Evolutionary conservation across 2,888 invertebrate genomes (phyloP).

Genomic region (Pardosa pseudoannulata): DNA sequence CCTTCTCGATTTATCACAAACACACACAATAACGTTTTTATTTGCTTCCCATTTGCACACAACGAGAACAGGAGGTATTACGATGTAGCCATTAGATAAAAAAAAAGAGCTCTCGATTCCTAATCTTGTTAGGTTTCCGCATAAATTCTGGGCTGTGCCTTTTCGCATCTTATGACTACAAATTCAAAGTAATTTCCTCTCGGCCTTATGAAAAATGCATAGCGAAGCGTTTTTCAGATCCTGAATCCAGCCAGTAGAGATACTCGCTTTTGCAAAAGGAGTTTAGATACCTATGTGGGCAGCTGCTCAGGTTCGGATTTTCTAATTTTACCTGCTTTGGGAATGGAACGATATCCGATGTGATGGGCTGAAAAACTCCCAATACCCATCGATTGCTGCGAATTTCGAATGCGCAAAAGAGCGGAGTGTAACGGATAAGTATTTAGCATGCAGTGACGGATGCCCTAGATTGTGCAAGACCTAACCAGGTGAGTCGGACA

Average conservation of each 20-base stretch:
- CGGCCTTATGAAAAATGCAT: constrained; percentile 71
- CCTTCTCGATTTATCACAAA: constrained; percentile 55
- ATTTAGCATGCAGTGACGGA: not conserved
- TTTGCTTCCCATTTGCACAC: constrained; percentile 58
- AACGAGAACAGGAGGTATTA: constrained; percentile 19
- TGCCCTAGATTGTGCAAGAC: not conserved
- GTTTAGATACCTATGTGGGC: not conserved
- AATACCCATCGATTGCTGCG: not conserved
- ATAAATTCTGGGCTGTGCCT: constrained; percentile 60
- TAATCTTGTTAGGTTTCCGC: constrained; percentile 70
- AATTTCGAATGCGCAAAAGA: not conserved
- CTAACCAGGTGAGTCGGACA: not conserved
- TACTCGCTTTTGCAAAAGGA: not conserved
- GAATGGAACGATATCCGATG: too few relatives aligned
- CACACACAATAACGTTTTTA: constrained; percentile 59
- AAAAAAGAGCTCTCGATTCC: constrained; percentile 59
- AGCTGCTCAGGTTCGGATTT: not conserved
- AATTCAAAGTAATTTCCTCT: constrained; percentile 72
- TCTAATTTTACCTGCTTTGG: not conserved
- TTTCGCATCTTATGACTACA: constrained; percentile 72
- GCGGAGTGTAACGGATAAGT: not conserved
- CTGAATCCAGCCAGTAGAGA: constrained; percentile 42
- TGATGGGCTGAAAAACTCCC: not conserved
- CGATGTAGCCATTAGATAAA: constrained; percentile 60
- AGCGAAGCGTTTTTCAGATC: constrained; percentile 67